Evolutionary conservation across 2,797 vertebrate species (phyloP), one percentile per base, ranked within the genome.

Genomic region (Notoglanidium macrostoma): DNA sequence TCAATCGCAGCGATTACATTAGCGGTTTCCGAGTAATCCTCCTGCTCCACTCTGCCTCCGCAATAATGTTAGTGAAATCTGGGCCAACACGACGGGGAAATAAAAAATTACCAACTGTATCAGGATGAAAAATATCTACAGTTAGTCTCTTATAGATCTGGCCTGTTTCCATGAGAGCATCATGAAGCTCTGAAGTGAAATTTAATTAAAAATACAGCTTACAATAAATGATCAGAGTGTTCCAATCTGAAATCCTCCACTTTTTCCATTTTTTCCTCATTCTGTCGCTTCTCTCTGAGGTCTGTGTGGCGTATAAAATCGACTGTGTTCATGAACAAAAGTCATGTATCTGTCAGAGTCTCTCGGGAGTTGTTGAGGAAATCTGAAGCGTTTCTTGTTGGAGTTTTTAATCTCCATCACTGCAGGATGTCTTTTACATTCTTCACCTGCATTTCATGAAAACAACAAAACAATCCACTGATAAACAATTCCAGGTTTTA

Each of bases 11-110:
- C 65, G 65, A 85, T 88, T 87, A 84, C 65, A 86, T 87, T 84
- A 70, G 83, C 85, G 67, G 65, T 84, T 78, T 86, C 65, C 2
- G 82, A 89, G 82, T 90, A 89, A 91, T 91, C 90, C 88, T 77
- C 85, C 70, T 80, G 70, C 61, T 65, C 61, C 83, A 86, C 26
- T 63, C 70, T 77, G 74, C 83, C 78, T 79, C 23, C 51, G 65
- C 63, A 4, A 44, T 44, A 55, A 76, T n/a, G 78, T 59, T 70
- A 70, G 57, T 29, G 40, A 2, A 86, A 89, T 90, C 86, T 89
- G 70, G 88, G 89, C 46, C 88, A 87, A 26, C 23, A 40, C 86
- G 72, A 72, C 57, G 44, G 79, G 74, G 89, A 68, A 87, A 85
- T 82, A 51, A 88, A 74, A 87, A 63, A 70, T 51, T 57, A 49